phyloP scores from a whole-genome alignment of 2,113 vertebrate genomes.

The Oceanites oceanicus region DNA sequence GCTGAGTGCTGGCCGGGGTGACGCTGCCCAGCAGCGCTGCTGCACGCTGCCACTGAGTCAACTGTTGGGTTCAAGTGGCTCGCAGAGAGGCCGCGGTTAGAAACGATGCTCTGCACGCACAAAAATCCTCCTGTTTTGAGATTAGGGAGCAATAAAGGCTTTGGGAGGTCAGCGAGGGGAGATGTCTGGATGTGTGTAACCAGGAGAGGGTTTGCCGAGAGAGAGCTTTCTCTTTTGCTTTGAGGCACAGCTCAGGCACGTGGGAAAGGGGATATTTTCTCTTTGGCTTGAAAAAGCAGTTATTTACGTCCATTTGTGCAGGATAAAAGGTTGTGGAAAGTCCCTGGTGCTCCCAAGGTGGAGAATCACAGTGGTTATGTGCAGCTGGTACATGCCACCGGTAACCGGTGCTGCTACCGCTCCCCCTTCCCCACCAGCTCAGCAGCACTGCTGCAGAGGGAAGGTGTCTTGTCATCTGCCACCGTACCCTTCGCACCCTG shows the following conservation, averaged over 20 bases:
- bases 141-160: background rate
- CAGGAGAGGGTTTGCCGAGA: background rate
- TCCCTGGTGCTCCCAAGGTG: background rate
- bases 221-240: background rate
- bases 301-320: background rate
- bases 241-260: background rate
- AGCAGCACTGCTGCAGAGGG: background rate
- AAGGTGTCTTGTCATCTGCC: background rate
- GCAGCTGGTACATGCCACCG: accelerated
- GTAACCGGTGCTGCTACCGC: background rate
- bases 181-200: background rate
- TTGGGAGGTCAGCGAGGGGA: background rate
- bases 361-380: background rate
- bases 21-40: background rate
- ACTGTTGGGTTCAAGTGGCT: constrained; percentile 27
- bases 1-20: constrained; percentile 6
- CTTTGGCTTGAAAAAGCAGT: background rate
- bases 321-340: background rate
- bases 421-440: background rate
- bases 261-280: background rate
- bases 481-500: background rate
- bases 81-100: background rate
- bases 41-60: background rate
- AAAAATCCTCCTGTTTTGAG: background rate
- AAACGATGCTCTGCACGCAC: background rate